These are phyloP conservation scores for Ethmia dodecea DNA, from an alignment of 2,888 invertebrate species.

Conservation along the genomic window DNA sequence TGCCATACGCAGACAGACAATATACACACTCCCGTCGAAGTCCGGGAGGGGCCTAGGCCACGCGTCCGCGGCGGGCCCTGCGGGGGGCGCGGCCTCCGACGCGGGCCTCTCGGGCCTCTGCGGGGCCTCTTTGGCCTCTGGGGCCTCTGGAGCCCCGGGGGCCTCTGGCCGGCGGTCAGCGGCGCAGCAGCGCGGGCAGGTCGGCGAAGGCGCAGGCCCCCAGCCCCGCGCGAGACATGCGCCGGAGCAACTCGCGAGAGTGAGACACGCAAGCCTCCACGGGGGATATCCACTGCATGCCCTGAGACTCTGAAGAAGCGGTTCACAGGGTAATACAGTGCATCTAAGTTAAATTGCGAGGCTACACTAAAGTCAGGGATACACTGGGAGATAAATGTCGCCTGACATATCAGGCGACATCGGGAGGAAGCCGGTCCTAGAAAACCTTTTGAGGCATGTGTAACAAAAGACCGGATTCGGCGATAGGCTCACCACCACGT, in stretches of 20 bases:
- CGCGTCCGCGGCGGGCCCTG: constrained; percentile 6
- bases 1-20: constrained; percentile 46
- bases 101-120: constrained; percentile 4
- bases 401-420: too few species aligned
- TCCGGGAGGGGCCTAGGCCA: too few species aligned
- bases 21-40: too few species aligned
- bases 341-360: too few species aligned
- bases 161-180: constrained; percentile 73
- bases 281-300: constrained; percentile 93
- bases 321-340: too few species aligned
- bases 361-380: too few species aligned
- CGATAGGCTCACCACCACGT: too few species aligned
- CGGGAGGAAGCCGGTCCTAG: too few species aligned
- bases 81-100: constrained; percentile 10
- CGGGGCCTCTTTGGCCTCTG: constrained; percentile 23
- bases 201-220: constrained; percentile 97
- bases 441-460: too few species aligned
- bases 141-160: constrained; percentile 8
- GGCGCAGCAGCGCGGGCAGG: constrained; percentile 88
- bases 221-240: constrained; percentile 93
- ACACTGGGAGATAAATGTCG: too few species aligned
- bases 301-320: constrained; percentile 94
- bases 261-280: constrained; percentile 95
- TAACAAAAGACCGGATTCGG: too few species aligned
- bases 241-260: constrained; percentile 90